Conservation (phyloP, 2,797 vertebrate genomes). For the Limosa lapponica region DNA sequence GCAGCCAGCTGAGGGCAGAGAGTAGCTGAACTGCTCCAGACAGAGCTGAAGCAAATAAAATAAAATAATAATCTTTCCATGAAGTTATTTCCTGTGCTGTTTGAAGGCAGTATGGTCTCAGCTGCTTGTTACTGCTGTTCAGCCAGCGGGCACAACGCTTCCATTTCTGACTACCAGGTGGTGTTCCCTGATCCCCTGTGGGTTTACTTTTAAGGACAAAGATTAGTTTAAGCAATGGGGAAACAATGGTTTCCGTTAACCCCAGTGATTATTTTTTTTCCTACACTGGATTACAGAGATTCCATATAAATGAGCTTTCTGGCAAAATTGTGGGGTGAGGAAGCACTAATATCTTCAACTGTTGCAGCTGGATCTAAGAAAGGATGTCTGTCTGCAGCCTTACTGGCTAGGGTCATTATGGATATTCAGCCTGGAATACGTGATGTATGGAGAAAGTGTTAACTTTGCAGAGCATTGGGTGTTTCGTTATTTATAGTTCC, state of each 20-base stretch:
- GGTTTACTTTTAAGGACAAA: background rate
- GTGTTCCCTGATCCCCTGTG: background rate
- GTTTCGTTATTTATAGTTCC: constrained; percentile 43
- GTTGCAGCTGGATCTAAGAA: constrained; percentile 7
- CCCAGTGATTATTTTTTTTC: background rate
- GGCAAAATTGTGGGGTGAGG: background rate
- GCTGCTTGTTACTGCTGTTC: background rate
- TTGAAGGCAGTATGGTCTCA: background rate
- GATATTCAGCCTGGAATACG: background rate
- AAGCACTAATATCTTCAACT: background rate
- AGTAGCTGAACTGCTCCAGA: constrained; percentile 3
- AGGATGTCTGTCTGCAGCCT: background rate
- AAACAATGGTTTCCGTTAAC: background rate
- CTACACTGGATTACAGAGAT: background rate
- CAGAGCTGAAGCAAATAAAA: constrained; percentile 1
- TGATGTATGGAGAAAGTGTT: background rate
- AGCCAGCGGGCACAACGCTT: background rate
- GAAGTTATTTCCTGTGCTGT: constrained; percentile 29
- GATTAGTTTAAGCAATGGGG: background rate
- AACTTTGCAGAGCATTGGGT: constrained; percentile 15
- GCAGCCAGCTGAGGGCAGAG: constrained; percentile 13
- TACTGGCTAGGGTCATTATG: background rate
- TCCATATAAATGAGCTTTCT: background rate
- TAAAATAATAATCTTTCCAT: background rate
- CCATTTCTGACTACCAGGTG: constrained; percentile 22